Percentiles rank a stretch among this genome's conserved stretches.
These are phyloP conservation scores for Cyrtonyx montezumae DNA, from an alignment of 2,113 vertebrate species.

Conservation along the genomic window DNA sequence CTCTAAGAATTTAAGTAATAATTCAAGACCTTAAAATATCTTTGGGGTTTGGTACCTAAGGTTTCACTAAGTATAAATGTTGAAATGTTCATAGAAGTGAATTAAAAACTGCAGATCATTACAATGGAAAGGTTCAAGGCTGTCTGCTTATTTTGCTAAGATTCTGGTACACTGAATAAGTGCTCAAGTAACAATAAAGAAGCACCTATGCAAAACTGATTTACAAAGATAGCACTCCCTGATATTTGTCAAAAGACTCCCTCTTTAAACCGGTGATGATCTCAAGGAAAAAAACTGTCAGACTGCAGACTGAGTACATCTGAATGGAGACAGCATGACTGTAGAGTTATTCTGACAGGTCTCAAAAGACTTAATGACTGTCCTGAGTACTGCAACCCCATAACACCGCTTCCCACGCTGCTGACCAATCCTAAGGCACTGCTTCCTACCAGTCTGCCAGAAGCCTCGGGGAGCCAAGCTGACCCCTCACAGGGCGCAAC, in stretches of 20 bases:
- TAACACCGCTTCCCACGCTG: background rate
- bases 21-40: background rate
- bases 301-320: background rate
- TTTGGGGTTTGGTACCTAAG: background rate
- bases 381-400: background rate
- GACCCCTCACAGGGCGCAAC: background rate
- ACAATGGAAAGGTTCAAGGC: background rate
- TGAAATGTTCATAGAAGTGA: background rate
- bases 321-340: background rate
- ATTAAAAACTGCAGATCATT: background rate
- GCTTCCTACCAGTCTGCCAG: background rate
- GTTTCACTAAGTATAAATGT: background rate
- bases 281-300: background rate
- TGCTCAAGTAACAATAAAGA: background rate
- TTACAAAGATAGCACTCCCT: background rate
- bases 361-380: background rate
- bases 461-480: background rate
- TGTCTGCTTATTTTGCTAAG: background rate
- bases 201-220: fast-evolving
- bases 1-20: background rate
- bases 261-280: background rate
- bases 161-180: background rate
- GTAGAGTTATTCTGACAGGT: background rate
- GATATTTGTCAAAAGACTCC: background rate
- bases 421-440: background rate